Base-by-base conservation (phyloP, 2,888 invertebrate genomes). In the Esperia sulphurella region DNA sequence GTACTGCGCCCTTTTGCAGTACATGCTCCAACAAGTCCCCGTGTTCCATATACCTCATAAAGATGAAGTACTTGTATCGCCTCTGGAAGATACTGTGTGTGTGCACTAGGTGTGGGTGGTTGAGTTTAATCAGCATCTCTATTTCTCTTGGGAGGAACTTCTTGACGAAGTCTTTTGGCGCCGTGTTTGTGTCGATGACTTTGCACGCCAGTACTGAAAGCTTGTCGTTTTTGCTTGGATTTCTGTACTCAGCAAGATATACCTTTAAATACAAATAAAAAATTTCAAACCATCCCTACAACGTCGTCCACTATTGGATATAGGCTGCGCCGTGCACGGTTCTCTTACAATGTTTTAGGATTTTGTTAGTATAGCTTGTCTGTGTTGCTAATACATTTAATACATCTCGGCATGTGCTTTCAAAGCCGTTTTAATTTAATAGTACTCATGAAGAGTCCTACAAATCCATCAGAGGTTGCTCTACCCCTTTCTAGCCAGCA, bases 71-170 rank as follows among this genome's bases (percentile, higher is more conserved):
- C 68, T 94, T 94, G 30, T 85, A 89, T 57, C 92, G 89, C 46
- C 94, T 88, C 64, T 94, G 93, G 66, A 94, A 93, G 61, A 95
- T 94, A 61, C 95, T 95, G 68, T 94, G 95, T 8, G 96, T 93
- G 68, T 94, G 93, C 14, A 96, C 93, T 12, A 96, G 90, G 68
- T 96, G 94, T 0, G 95, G 95, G 71, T 97, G 96, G 61, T 94
- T 93, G 10, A 97, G 73, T 68, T 93, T 92, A 28, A 93, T 91
- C 51, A 96, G 82, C 75, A 96, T 94, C 50, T 95, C 94, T 54
- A 97, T 90, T 83, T 97, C 96, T 55, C 96, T 90, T 0, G 96
- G 96, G 40, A 97, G 85, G 76, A 97, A 97, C 71, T 95, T 95
- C 55, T 91, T 91, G 0, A 94, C 93, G 59, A 95, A 96, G 73